phyloP scores from a whole-genome alignment of 1,140 invertebrate species.

The Diploscapter pachys region DNA sequence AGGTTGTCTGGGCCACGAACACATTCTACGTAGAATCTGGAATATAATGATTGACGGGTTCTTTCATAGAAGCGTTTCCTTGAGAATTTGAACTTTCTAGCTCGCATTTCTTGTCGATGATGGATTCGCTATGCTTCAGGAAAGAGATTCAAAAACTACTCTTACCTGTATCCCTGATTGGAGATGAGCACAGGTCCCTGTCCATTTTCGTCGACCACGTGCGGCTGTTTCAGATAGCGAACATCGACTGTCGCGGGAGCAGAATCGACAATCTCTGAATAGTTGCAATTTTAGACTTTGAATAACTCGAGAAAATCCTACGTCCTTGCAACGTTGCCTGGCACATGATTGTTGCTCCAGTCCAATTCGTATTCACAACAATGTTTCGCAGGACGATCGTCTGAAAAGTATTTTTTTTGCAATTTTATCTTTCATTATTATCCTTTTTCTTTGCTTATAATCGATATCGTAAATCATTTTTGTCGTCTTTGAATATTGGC shows the following conservation, averaged over 20 bases:
- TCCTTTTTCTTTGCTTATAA: constrained; percentile 8
- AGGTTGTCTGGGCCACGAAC: constrained; percentile 45
- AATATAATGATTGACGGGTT: not conserved
- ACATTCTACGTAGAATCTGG: constrained; percentile 56
- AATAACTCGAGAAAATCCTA: constrained; percentile 3
- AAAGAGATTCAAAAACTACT: not conserved
- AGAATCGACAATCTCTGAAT: constrained; percentile 51
- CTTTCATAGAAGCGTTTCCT: not conserved
- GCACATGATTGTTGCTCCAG: constrained; percentile 56
- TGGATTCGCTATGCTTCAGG: no score
- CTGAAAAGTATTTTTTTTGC: constrained; percentile 40
- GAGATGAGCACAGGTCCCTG: constrained; percentile 57
- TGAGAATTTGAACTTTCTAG: not conserved
- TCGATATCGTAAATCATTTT: not conserved
- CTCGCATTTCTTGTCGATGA: no score
- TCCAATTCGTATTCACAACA: constrained; percentile 55
- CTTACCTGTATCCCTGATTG: constrained; percentile 49
- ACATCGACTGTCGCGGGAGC: constrained; percentile 50
- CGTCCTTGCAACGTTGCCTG: constrained; percentile 45
- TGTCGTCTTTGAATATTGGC: no score
- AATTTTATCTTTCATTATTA: not conserved
- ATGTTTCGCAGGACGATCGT: constrained; percentile 49
- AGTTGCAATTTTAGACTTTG: constrained; percentile 18
- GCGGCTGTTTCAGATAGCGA: constrained; percentile 50
- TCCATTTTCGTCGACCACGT: constrained; percentile 54